A percentile compares a stretch with the other conserved stretches of the same genome.
Evolutionary conservation across 2,113 vertebrate genomes (phyloP).

Genomic region (Empidonax traillii): DNA sequence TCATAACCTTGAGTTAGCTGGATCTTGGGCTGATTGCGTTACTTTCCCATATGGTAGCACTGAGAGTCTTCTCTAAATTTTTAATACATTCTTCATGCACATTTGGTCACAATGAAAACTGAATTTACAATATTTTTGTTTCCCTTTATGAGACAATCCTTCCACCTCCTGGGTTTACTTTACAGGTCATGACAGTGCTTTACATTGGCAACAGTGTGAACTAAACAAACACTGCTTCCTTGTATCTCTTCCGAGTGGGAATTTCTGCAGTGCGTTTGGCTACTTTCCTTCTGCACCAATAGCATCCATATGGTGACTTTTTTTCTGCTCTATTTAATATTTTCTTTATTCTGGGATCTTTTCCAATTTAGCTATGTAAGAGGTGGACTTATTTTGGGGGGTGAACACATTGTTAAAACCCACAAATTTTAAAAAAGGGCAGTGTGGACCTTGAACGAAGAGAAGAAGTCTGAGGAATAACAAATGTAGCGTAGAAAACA

Average conservation of each 20-base stretch:
- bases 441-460: not conserved
- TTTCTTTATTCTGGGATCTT: constrained; percentile 62
- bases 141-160: not conserved
- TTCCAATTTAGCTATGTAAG: constrained; percentile 65
- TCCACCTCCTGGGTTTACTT: constrained; percentile 43
- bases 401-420: constrained; percentile 21
- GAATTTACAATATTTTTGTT: not conserved
- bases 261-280: constrained; percentile 61
- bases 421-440: constrained; percentile 17
- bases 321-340: constrained; percentile 67
- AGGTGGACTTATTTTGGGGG: constrained; percentile 27
- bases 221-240: constrained; percentile 55
- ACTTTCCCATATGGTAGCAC: not conserved
- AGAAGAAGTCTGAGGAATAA: constrained; percentile 27
- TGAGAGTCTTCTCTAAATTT: not conserved
- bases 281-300: constrained; percentile 62
- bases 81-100: not conserved
- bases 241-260: constrained; percentile 39
- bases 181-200: constrained; percentile 34
- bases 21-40: not conserved
- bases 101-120: not conserved
- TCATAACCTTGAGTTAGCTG: not conserved
- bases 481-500: constrained; percentile 10
- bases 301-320: constrained; percentile 67
- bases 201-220: constrained; percentile 52